Conservation (phyloP, 2,113 vertebrate genomes). For the Prionailurus bengalensis region DNA sequence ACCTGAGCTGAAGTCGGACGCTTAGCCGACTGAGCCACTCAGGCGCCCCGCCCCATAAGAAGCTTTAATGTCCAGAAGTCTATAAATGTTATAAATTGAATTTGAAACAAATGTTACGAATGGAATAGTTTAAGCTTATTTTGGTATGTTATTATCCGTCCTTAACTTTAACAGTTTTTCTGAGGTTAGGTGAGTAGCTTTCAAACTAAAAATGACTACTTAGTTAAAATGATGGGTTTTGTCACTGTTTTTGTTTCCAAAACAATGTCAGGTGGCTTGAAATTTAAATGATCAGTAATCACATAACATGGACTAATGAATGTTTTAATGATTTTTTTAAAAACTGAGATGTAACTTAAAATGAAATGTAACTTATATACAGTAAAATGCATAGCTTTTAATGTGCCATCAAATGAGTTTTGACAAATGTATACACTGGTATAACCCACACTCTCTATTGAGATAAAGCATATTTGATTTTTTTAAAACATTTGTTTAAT, state of each 20-base stretch:
- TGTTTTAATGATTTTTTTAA: neutral
- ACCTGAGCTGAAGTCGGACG: neutral
- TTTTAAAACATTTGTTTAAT: neutral
- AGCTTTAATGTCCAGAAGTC: slow-evolving; percentile 20
- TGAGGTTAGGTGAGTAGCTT: neutral
- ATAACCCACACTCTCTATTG: neutral
- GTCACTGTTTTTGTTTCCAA: neutral
- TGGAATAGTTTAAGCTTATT: slow-evolving; percentile 4
- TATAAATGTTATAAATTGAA: neutral
- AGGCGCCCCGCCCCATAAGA: neutral
- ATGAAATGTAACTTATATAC: neutral
- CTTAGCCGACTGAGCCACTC: neutral
- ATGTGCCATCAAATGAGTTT: slow-evolving; percentile 1
- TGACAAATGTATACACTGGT: neutral
- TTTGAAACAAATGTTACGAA: neutral
- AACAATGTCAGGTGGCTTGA: neutral
- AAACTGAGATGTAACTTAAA: neutral
- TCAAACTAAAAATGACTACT: neutral
- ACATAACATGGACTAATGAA: neutral
- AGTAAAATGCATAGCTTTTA: neutral
- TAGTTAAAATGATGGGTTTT: slow-evolving; percentile 1
- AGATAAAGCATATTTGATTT: neutral
- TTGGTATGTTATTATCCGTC: neutral
- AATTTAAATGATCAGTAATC: neutral
- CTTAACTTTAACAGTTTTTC: slow-evolving; percentile 34